Evolutionary conservation across 2,797 vertebrate genomes (phyloP).

Genomic region (Sparidentex hasta): DNA sequence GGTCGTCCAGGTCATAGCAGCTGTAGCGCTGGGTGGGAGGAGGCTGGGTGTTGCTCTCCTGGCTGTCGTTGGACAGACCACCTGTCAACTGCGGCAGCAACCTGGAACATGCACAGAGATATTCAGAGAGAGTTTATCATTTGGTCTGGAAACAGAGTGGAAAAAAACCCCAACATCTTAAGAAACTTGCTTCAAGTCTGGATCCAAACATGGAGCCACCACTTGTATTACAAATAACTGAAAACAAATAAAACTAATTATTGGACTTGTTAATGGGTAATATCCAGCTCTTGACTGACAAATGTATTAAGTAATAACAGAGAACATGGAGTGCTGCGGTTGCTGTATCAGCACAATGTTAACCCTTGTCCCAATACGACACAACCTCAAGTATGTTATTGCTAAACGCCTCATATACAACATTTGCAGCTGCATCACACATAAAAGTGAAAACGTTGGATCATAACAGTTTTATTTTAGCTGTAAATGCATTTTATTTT

Average conservation of each 20-base stretch:
- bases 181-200: neutral
- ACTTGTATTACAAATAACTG: neutral
- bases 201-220: neutral
- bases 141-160: neutral
- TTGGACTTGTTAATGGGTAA: neutral
- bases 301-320: neutral
- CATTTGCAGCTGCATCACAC: neutral
- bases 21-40: constrained; percentile 84
- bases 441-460: neutral
- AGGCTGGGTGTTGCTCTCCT: constrained; percentile 56
- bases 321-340: neutral
- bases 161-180: neutral
- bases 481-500: neutral
- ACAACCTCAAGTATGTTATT: constrained; percentile 9
- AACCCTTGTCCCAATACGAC: constrained; percentile 5
- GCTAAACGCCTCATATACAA: neutral
- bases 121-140: constrained; percentile 1
- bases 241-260: neutral
- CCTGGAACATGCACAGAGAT: constrained; percentile 64
- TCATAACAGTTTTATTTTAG: neutral
- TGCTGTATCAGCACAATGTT: neutral
- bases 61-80: constrained; percentile 61
- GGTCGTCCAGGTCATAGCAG: constrained; percentile 95
- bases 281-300: neutral
- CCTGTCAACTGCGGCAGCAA: constrained; percentile 67